Conservation (phyloP, 2,113 vertebrate genomes). For the Micronycteris hirsuta region DNA sequence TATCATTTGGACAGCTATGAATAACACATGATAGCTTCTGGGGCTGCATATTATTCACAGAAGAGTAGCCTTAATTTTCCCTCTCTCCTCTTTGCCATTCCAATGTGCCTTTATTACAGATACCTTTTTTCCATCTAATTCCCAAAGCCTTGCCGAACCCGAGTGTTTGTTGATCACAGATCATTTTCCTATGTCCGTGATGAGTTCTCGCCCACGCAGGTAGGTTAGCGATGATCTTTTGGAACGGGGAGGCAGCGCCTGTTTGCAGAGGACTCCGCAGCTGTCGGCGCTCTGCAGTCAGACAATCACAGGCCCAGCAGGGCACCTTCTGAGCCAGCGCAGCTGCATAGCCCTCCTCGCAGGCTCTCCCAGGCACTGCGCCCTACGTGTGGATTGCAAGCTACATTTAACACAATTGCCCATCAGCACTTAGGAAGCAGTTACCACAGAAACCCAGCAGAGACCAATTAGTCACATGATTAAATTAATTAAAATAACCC, state of each 20-base stretch:
- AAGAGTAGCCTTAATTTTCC: conserved; percentile 49
- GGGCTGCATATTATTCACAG: conserved; percentile 62
- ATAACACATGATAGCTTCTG: conserved; percentile 59
- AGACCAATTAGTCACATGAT: conserved; percentile 91
- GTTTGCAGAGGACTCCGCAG: conserved; percentile 67
- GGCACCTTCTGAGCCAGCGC: conserved; percentile 77
- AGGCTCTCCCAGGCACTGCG: conserved; percentile 78
- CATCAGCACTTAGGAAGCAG: conserved; percentile 87
- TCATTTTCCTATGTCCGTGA: not conserved
- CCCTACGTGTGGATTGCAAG: conserved; percentile 84
- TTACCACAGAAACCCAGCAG: conserved; percentile 90
- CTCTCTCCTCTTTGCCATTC: not conserved
- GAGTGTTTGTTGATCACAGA: conserved; percentile 46
- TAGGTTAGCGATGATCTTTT: conserved; percentile 3
- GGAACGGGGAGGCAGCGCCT: conserved; percentile 18
- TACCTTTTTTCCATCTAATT: not conserved
- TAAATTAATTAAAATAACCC: conserved; percentile 90
- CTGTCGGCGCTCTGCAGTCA: conserved; percentile 74
- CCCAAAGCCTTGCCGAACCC: not conserved
- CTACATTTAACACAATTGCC: conserved; percentile 89
- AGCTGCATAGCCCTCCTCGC: conserved; percentile 81
- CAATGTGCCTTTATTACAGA: not conserved
- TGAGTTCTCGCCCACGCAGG: not conserved
- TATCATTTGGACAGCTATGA: conserved; percentile 65
- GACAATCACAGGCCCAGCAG: conserved; percentile 83